These are phyloP conservation scores for Hedya salicella DNA, from an alignment of 2,888 invertebrate species.

Conservation along the genomic window DNA sequence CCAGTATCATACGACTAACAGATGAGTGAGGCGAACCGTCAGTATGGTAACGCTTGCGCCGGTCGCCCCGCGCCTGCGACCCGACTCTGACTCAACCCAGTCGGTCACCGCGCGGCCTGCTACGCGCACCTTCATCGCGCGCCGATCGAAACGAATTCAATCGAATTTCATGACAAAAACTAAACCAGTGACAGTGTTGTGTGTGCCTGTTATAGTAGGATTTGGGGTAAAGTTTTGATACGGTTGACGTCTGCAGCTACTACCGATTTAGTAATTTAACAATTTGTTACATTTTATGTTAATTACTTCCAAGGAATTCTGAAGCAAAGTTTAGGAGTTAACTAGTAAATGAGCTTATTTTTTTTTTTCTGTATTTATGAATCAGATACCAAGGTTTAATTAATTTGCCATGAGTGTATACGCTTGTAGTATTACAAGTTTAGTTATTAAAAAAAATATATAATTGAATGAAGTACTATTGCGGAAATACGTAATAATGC, in stretches of 20 bases:
- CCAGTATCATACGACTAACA: slow-evolving; percentile 59
- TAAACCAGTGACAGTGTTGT: slow-evolving; percentile 59
- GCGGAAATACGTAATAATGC: no score
- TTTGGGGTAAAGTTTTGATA: slow-evolving; percentile 51
- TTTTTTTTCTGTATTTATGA: no score
- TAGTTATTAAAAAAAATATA: no score
- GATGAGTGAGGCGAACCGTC: slow-evolving; percentile 61
- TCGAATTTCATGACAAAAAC: slow-evolving; percentile 58
- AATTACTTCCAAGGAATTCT: slow-evolving; percentile 3
- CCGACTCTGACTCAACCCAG: slow-evolving; percentile 57
- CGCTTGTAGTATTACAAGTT: no score
- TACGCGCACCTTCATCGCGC: slow-evolving; percentile 72
- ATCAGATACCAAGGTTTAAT: no score
- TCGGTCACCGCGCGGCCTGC: slow-evolving; percentile 72
- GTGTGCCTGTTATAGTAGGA: slow-evolving; percentile 29
- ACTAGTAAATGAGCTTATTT: slow-evolving; percentile 28
- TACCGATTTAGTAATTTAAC: slow-evolving; percentile 25
- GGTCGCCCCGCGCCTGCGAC: slow-evolving; percentile 59
- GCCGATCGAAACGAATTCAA: slow-evolving; percentile 59
- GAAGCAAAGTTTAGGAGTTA: not conserved
- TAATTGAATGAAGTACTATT: no score
- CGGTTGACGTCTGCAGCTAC: slow-evolving; percentile 57
- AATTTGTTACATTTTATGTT: not conserved
- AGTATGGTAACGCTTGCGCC: slow-evolving; percentile 42
- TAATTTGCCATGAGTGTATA: no score